A percentile compares a stretch with the other conserved stretches of the same genome.
Conservation (phyloP, 2,888 invertebrate species). For the Cheiracanthium punctorium region DNA sequence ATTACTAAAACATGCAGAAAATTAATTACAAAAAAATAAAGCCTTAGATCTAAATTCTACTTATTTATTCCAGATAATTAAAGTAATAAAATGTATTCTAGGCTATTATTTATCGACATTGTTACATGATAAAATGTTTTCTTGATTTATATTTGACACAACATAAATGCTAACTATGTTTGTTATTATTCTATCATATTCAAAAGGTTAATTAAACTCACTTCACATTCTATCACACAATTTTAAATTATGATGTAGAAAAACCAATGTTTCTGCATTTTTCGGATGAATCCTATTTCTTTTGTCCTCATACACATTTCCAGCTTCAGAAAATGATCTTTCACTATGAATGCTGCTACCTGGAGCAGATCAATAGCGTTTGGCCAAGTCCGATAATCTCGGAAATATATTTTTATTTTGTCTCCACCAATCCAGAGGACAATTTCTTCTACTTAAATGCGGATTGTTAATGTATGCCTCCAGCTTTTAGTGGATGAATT, state of each 20-base stretch:
- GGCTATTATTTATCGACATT: too few relatives aligned
- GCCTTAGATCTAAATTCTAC: too few relatives aligned
- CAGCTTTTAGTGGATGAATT: neutral
- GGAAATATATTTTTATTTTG: neutral
- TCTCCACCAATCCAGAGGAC: neutral
- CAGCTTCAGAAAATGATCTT: neutral
- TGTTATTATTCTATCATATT: neutral
- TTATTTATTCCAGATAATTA: too few relatives aligned
- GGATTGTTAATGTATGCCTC: neutral
- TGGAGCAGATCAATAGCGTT: conserved; percentile 5
- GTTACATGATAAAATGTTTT: too few relatives aligned
- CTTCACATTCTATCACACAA: neutral
- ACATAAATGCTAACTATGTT: too few relatives aligned
- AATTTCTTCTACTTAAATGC: neutral
- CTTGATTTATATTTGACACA: too few relatives aligned
- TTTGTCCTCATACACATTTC: conserved; percentile 6
- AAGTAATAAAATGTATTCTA: too few relatives aligned
- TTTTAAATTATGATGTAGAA: neutral
- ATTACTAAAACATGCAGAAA: too few relatives aligned
- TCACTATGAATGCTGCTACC: neutral
- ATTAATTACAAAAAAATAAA: too few relatives aligned
- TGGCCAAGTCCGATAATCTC: neutral
- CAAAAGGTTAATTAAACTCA: conserved; percentile 2
- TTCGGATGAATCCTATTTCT: neutral
- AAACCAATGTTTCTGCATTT: conserved; percentile 5